Evolutionary conservation across 2,797 vertebrate genomes (phyloP), one percentile per base, ranked within the genome.

Genomic region (Schizothorax lantsangensis): DNA sequence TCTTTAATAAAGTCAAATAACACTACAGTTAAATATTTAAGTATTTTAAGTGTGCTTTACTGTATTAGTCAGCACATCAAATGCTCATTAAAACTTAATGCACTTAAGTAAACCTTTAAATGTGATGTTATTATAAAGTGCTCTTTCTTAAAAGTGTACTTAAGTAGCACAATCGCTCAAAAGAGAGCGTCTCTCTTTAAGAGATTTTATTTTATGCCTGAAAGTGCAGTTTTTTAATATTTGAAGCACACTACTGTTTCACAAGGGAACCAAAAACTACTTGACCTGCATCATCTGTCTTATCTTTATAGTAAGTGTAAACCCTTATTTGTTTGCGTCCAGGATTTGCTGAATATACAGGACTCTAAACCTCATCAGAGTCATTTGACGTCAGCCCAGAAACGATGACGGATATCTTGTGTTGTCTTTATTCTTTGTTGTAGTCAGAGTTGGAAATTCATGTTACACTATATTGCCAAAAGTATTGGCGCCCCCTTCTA

Each of bases 341-440:
- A 1, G n/a, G 23, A 54, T 83, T 2, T 72, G 81, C 81, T 83
- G 81, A 74, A 83, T 45, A 3, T 45, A 30, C 69, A 12, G 2
- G n/a, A 59, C 36, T 83, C n/a, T 45, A 73, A 1, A 57, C 10
- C 4, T 57, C 17, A 0, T 47, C 4, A 1, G 6, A 14, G 11
- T 71, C 80, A 3, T 54, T 54, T 82, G 81, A 47, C 49, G 23
- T 81, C 17, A 66, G 54, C 15, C 17, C n/a, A 62, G 17, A 54
- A 52, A 78, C 49, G 21, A 84, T 36, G 75, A 64, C 23, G 11
- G 33, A 45, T 33, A 36, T 30, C 33, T 21, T 45, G 0, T 74
- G 52, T 33, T 47, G 6, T 54, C 15, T 19, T 17, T 52, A 17
- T 9, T 81, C 26, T 21, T 7, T 30, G 14, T 62, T 19, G 10